These are phyloP conservation scores for Bruchidius siliquastri DNA, from an alignment of 2,888 invertebrate species.

Conservation along the genomic window DNA sequence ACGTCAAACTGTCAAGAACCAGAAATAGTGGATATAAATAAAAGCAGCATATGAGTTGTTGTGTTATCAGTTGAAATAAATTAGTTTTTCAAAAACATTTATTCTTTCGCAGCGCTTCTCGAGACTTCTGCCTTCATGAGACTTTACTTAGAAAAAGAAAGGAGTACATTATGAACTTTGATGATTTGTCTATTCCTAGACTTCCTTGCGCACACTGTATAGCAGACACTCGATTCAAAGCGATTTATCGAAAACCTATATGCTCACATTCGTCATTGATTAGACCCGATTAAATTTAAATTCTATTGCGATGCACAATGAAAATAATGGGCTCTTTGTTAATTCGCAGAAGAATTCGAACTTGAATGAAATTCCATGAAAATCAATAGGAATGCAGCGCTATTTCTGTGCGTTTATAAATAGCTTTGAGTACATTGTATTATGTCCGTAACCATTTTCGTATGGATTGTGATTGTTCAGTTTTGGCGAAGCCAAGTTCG, in stretches of 20 bases:
- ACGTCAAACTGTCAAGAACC: too few relatives aligned
- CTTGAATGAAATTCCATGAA: background rate
- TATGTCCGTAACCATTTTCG: background rate
- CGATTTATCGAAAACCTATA: background rate
- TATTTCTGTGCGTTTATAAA: background rate
- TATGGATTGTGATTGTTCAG: background rate
- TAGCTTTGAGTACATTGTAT: background rate
- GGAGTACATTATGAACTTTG: too few relatives aligned
- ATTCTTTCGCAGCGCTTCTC: too few relatives aligned
- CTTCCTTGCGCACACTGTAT: background rate
- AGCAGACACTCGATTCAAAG: background rate
- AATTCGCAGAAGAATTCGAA: background rate
- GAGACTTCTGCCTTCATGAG: too few relatives aligned
- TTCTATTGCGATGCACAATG: background rate
- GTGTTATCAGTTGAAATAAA: too few relatives aligned
- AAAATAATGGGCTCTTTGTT: background rate
- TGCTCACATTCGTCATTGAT: background rate
- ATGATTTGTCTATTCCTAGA: too few relatives aligned
- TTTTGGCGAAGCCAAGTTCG: background rate
- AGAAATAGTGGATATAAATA: too few relatives aligned
- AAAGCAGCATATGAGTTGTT: too few relatives aligned
- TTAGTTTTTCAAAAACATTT: too few relatives aligned
- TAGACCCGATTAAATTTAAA: background rate
- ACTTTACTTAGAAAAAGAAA: too few relatives aligned
- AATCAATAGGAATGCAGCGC: background rate